These are phyloP conservation scores for Balaeniceps rex DNA, from an alignment of 2,113 vertebrate genomes.

Conservation along the genomic window DNA sequence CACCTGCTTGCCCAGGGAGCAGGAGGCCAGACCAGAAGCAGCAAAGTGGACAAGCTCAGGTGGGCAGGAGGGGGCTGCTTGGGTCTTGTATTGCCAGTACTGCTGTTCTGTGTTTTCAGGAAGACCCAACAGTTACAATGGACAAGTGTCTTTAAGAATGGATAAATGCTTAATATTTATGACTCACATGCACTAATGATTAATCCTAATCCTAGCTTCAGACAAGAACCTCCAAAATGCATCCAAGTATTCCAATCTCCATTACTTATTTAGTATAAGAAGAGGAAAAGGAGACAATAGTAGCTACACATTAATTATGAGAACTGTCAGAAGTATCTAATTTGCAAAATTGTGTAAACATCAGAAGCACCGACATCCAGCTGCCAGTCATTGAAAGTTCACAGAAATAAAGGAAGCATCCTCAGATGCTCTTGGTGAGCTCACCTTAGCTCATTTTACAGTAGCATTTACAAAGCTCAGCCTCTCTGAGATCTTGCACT, in stretches of 20 bases:
- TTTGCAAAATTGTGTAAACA: neutral
- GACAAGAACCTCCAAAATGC: neutral
- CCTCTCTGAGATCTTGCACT: neutral
- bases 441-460: neutral
- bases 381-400: neutral
- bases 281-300: neutral
- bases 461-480: constrained; percentile 27
- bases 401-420: neutral
- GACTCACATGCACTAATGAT: neutral
- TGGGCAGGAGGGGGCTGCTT: neutral
- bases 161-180: neutral
- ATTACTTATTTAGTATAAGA: neutral
- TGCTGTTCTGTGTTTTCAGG: neutral
- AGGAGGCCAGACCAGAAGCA: neutral
- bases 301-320: neutral
- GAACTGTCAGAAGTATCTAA: neutral
- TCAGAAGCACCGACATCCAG: neutral
- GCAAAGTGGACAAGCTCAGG: neutral
- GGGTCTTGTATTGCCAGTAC: neutral
- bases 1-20: neutral
- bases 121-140: neutral
- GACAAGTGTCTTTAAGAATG: neutral
- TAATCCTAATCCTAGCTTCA: neutral
- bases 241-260: neutral
- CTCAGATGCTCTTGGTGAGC: neutral